Evolutionary conservation across 2,113 vertebrate species (phyloP).

Genomic region (Piprites chloris): DNA sequence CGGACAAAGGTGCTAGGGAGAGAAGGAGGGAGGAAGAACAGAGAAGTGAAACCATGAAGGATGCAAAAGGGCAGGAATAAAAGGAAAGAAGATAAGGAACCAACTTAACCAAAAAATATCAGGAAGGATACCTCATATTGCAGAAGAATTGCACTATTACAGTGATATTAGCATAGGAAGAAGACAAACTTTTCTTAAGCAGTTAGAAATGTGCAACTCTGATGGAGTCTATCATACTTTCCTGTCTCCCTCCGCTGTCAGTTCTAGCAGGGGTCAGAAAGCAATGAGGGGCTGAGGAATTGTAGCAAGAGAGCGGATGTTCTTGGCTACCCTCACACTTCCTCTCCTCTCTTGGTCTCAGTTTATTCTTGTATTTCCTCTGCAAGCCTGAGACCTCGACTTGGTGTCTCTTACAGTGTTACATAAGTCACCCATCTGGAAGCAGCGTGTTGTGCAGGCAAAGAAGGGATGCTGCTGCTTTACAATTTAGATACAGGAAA

Average conservation of each 20-base stretch:
- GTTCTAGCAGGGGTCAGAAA: neutral
- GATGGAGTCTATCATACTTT: neutral
- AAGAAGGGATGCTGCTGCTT: constrained; percentile 7
- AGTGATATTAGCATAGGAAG: neutral
- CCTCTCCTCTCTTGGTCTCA: neutral
- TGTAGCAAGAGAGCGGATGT: neutral
- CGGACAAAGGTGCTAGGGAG: neutral
- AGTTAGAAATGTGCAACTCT: neutral
- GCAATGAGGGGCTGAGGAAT: neutral
- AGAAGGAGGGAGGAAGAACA: neutral
- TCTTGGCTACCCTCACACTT: neutral
- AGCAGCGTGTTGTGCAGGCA: constrained; percentile 11
- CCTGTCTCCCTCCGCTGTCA: neutral
- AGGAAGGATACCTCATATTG: neutral
- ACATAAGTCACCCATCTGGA: constrained; percentile 46
- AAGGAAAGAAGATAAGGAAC: neutral
- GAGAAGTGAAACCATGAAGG: neutral
- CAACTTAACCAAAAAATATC: neutral
- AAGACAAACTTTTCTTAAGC: neutral
- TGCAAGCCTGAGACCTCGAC: neutral
- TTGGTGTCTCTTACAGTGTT: neutral
- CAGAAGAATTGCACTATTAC: neutral
- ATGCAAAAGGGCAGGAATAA: neutral
- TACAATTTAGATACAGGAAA: neutral
- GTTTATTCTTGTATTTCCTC: constrained; percentile 42